Conservation (phyloP, 2,113 vertebrate genomes). For the Boulengeromyrus knoepffleri region DNA sequence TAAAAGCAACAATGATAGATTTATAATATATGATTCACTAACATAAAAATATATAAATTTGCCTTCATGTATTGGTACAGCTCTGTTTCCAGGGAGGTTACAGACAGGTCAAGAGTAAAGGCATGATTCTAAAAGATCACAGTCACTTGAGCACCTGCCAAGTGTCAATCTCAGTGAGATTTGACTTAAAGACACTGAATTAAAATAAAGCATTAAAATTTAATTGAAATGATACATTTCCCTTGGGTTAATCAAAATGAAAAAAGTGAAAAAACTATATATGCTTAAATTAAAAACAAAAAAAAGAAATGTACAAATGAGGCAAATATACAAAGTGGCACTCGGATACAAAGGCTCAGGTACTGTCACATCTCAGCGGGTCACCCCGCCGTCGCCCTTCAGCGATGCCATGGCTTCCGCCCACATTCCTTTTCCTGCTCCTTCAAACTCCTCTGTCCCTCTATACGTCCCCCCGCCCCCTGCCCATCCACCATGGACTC, state of each 20-base stretch:
- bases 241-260: constrained; percentile 26
- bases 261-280: constrained; percentile 33
- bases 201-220: not conserved
- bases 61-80: not conserved
- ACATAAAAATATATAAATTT: constrained; percentile 16
- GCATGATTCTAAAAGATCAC: constrained; percentile 10
- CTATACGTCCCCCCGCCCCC: not conserved
- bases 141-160: not conserved
- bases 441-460: not conserved
- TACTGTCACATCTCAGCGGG: constrained; percentile 2
- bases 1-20: constrained; percentile 13
- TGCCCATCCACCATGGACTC: constrained; percentile 15
- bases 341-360: constrained; percentile 38
- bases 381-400: not conserved
- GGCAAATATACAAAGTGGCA: constrained; percentile 35
- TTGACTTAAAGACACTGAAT: constrained; percentile 3
- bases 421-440: constrained; percentile 11
- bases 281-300: constrained; percentile 26
- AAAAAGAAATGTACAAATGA: constrained; percentile 49
- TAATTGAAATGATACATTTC: constrained; percentile 25
- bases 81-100: not conserved
- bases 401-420: constrained; percentile 17
- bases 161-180: not conserved
- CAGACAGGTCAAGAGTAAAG: not conserved
- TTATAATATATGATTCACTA: constrained; percentile 12